Conservation (phyloP, 2,888 invertebrate genomes). For the Leptopilina syphax region DNA sequence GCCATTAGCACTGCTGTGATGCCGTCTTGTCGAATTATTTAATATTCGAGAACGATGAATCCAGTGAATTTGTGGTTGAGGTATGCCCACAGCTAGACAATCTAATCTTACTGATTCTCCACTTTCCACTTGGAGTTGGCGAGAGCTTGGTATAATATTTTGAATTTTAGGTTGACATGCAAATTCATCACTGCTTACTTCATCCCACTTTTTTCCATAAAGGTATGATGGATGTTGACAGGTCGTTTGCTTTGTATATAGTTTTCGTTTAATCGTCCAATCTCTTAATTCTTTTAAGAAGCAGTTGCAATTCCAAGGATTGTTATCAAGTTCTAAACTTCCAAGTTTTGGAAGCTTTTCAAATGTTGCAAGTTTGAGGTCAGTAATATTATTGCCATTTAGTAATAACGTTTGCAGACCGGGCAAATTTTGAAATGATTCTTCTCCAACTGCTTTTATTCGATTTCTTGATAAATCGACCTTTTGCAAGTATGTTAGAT, state of each 20-base stretch:
- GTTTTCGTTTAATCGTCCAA: conserved; percentile 85
- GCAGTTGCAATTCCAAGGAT: conserved; percentile 94
- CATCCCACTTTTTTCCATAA: conserved; percentile 85
- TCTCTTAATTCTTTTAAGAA: conserved; percentile 87
- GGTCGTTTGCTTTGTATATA: conserved; percentile 86
- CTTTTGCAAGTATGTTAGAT: conserved; percentile 85
- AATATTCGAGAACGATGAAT: conserved; percentile 68
- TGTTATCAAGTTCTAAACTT: conserved; percentile 86
- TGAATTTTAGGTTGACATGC: conserved; percentile 88
- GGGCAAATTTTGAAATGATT: conserved; percentile 85
- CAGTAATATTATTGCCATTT: conserved; percentile 85
- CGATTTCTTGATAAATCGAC: conserved; percentile 88
- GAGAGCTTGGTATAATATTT: conserved; percentile 75
- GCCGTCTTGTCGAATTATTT: conserved; percentile 64
- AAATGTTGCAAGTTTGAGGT: conserved; percentile 83
- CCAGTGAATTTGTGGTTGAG: conserved; percentile 84
- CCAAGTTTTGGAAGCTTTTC: conserved; percentile 83
- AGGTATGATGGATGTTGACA: conserved; percentile 85
- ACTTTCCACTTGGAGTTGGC: conserved; percentile 79
- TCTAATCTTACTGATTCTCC: conserved; percentile 83
- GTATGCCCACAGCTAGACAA: conserved; percentile 87
- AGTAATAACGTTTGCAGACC: conserved; percentile 84
- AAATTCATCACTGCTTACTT: conserved; percentile 84
- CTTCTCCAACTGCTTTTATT: conserved; percentile 83
- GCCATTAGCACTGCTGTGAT: conserved; percentile 71